phyloP scores from a whole-genome alignment of 2,888 invertebrate species.

The Cryptocephalus moraei region DNA sequence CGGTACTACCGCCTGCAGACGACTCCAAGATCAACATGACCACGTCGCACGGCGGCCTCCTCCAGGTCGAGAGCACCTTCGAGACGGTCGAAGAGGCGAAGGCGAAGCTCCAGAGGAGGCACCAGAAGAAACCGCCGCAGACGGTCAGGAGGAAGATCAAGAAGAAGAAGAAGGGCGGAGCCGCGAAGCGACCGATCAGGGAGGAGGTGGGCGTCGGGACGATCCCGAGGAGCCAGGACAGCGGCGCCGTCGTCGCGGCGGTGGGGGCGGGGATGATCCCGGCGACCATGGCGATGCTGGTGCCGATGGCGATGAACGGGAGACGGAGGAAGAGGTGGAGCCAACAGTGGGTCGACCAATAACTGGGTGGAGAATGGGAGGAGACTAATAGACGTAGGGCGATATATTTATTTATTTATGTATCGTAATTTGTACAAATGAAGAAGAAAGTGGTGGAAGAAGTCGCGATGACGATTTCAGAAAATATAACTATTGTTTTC shows the following conservation, averaged over 20 bases:
- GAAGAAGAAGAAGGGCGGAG: conserved; percentile 11
- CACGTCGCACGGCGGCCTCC: conserved; percentile 60
- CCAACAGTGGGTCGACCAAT: background rate
- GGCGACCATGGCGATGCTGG: conserved; percentile 71
- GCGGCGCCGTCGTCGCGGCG: conserved; percentile 57
- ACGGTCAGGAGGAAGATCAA: conserved; percentile 8
- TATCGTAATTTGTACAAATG: no score
- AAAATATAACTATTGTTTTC: no score
- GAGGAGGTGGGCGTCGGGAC: background rate
- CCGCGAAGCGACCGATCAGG: conserved; percentile 5
- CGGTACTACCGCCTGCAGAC: conserved; percentile 60
- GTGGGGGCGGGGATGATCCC: conserved; percentile 72
- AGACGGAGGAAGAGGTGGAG: conserved; percentile 27
- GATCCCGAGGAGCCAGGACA: conserved; percentile 35
- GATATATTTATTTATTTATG: no score
- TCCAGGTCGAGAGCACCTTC: conserved; percentile 65
- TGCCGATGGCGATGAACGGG: conserved; percentile 64
- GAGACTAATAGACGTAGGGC: no score
- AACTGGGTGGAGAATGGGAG: no score
- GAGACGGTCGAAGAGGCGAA: conserved; percentile 57
- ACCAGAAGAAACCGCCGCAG: conserved; percentile 18
- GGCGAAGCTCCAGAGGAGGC: conserved; percentile 34
- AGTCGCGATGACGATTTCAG: no score
- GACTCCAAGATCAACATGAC: conserved; percentile 52
- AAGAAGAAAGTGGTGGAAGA: no score